These are phyloP conservation scores for Rhinatrema bivittatum DNA, from an alignment of 2,797 vertebrate genomes.

Conservation along the genomic window DNA sequence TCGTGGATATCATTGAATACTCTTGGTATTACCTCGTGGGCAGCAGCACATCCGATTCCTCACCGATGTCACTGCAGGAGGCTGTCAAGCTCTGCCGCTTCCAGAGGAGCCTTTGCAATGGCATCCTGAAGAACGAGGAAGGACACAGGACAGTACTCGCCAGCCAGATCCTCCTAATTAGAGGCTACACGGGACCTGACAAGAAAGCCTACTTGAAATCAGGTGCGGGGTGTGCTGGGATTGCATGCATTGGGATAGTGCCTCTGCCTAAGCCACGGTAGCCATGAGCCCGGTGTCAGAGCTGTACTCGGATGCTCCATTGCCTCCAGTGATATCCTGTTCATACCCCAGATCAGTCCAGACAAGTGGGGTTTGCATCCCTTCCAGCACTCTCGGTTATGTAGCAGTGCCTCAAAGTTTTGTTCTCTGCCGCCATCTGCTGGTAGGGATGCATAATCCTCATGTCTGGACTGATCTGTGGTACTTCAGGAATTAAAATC, in stretches of 20 bases:
- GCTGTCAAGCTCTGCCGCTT: constrained; percentile 7
- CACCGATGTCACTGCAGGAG: not conserved
- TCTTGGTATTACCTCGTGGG: constrained; percentile 1
- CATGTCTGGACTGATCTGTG: no score
- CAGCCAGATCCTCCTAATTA: not conserved
- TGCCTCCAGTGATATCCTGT: no score
- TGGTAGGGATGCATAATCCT: no score
- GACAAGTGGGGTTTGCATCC: no score
- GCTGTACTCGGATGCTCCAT: no score
- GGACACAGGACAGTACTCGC: not conserved
- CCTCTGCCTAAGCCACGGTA: not conserved
- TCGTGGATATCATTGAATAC: constrained; percentile 2
- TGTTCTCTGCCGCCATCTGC: no score
- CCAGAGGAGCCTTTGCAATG: not conserved
- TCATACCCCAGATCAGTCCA: no score
- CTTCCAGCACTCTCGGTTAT: no score
- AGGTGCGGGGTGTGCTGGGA: not conserved
- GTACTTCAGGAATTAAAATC: no score
- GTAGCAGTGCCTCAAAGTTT: no score
- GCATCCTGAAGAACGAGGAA: not conserved
- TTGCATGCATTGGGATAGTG: not conserved
- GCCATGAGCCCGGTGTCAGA: no score
- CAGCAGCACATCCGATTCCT: not conserved
- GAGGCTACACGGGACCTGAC: not conserved
- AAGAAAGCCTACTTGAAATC: constrained; percentile 7